Percentiles rank a stretch among this genome's conserved stretches.
Conservation (phyloP, 1,140 invertebrate species). For the Bradynema listronoti region DNA sequence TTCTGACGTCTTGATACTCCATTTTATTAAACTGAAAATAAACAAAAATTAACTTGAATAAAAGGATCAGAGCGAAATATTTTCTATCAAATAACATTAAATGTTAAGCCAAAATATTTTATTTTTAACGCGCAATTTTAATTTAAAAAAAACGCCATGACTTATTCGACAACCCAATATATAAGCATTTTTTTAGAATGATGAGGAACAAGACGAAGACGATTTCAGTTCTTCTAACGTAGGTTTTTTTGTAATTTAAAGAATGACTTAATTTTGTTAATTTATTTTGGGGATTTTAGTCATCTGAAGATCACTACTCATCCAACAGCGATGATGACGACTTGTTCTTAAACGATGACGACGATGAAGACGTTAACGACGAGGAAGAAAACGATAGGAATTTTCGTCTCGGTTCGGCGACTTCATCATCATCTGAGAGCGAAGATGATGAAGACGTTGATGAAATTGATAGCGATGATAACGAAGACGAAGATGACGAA, state of each 20-base stretch:
- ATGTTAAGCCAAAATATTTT: neutral
- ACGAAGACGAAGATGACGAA: conserved; percentile 7
- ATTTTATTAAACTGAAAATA: too few species aligned
- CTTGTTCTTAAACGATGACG: too few species aligned
- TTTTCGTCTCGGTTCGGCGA: neutral
- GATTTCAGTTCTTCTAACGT: too few species aligned
- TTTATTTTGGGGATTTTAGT: neutral
- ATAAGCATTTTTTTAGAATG: neutral
- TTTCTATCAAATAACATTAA: too few species aligned
- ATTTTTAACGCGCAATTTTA: neutral
- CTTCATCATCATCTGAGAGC: neutral
- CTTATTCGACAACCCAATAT: neutral
- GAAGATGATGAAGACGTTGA: conserved; percentile 6
- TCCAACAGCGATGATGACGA: too few species aligned
- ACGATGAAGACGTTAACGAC: neutral
- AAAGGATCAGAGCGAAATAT: too few species aligned
- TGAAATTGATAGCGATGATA: neutral
- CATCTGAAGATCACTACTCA: neutral
- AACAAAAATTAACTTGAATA: too few species aligned
- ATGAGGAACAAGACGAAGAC: too few species aligned
- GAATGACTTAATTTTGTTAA: neutral
- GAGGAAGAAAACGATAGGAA: conserved; percentile 4
- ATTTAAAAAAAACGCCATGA: neutral
- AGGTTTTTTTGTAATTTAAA: neutral
- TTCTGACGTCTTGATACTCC: too few species aligned